A percentile compares a stretch with the other conserved stretches of the same genome.
Evolutionary conservation across 30 jellyfish, hydroid and myxozoan genomes (phyloP).

Genomic region (Hydractinia echinata): DNA sequence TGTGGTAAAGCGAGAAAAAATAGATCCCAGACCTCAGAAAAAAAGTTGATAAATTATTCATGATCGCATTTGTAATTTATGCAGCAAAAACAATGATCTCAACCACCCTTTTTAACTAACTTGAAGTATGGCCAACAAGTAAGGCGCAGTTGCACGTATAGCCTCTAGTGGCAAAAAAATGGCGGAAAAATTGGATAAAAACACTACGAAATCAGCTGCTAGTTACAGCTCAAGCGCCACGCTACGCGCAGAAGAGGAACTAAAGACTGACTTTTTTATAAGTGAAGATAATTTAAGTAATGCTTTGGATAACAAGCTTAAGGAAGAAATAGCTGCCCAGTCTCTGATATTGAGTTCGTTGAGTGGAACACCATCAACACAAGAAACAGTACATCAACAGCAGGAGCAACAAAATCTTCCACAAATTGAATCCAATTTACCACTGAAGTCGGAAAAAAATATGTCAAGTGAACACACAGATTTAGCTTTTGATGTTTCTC

Average conservation of each 20-base stretch:
- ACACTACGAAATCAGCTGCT: constrained; percentile 16
- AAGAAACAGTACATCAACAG: not conserved
- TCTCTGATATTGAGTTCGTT: constrained; percentile 23
- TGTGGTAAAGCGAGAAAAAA: too few relatives aligned
- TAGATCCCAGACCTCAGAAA: not conserved
- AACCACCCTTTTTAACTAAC: constrained; percentile 28
- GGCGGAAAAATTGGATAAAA: constrained; percentile 38
- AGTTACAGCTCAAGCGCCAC: not conserved
- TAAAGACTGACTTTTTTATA: not conserved
- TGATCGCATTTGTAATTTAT: not conserved
- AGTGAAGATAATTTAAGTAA: not conserved
- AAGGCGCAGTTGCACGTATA: constrained; percentile 26
- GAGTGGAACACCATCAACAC: not conserved
- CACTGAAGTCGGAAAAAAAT: not conserved
- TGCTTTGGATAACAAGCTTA: constrained; percentile 13
- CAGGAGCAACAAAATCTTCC: not conserved
- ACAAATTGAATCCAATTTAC: not conserved
- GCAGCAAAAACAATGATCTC: constrained; percentile 32
- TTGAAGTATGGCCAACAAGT: constrained; percentile 28
- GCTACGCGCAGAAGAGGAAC: not conserved
- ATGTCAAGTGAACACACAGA: constrained; percentile 2
- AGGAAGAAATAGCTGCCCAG: constrained; percentile 41
- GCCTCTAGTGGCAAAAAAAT: constrained; percentile 29
- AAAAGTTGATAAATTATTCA: not conserved
- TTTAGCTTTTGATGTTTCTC: constrained; percentile 13